Evolutionary conservation across 2,113 vertebrate genomes (phyloP).

Genomic region (Datnioides undecimradiatus): DNA sequence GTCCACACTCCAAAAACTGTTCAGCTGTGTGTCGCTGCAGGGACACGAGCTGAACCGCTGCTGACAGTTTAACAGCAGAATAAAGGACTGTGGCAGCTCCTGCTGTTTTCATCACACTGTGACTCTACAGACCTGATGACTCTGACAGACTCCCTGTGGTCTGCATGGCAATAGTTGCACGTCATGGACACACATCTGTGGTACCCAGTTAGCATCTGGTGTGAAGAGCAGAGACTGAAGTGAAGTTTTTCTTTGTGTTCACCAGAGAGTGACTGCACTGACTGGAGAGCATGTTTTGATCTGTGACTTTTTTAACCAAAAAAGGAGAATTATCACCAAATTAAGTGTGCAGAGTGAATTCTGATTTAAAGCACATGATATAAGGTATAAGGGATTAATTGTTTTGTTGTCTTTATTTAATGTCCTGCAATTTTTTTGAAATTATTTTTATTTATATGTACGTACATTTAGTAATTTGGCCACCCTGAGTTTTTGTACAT

Average conservation of each 20-base stretch:
- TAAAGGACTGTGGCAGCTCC: background rate
- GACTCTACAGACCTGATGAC: background rate
- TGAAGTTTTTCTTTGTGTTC: background rate
- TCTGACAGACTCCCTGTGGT: background rate
- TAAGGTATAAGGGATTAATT: background rate
- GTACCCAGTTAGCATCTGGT: too few relatives aligned
- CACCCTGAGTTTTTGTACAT: background rate
- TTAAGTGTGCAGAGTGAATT: background rate
- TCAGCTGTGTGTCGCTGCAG: conserved; percentile 7
- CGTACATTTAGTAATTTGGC: background rate
- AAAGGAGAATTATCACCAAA: background rate
- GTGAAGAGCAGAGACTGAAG: too few relatives aligned
- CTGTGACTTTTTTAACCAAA: background rate
- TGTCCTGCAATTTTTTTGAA: background rate
- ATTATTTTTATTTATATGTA: background rate
- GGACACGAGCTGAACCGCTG: background rate
- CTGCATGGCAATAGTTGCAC: background rate
- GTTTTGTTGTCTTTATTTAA: background rate
- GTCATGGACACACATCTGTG: background rate
- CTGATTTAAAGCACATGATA: background rate
- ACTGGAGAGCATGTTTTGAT: background rate
- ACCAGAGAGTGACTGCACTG: too few relatives aligned
- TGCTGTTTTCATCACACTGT: background rate
- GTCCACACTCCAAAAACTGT: background rate
- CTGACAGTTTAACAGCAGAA: background rate